These are phyloP conservation scores for Lasius fuliginosus DNA, from an alignment of 2,888 invertebrate species.

Conservation along the genomic window DNA sequence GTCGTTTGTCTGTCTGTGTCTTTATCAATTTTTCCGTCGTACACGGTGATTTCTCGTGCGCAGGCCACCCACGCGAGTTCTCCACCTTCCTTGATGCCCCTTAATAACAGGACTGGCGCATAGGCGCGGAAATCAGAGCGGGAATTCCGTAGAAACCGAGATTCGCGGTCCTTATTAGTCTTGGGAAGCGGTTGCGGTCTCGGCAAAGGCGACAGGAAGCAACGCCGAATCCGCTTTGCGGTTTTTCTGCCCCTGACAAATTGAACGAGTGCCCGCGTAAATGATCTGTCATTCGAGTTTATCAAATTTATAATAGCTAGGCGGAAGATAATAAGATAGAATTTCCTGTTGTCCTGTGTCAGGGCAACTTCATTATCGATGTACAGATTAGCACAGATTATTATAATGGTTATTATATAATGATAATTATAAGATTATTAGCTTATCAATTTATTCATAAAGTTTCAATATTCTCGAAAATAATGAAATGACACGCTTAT, in stretches of 20 bases:
- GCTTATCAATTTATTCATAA: background rate
- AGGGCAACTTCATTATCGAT: background rate
- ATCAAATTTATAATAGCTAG: conserved; percentile 35
- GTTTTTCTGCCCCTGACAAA: conserved; percentile 55
- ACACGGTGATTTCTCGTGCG: background rate
- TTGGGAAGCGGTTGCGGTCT: conserved; percentile 62
- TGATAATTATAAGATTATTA: background rate
- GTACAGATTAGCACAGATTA: background rate
- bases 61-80: conserved; percentile 52
- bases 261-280: conserved; percentile 53
- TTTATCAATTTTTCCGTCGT: conserved; percentile 18
- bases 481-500: background rate
- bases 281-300: conserved; percentile 36
- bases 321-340: conserved; percentile 24
- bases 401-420: background rate
- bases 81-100: conserved; percentile 41
- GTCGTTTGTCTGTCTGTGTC: background rate
- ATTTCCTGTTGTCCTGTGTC: conserved; percentile 24
- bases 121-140: conserved; percentile 55
- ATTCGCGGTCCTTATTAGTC: conserved; percentile 49
- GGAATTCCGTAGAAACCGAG: conserved; percentile 57
- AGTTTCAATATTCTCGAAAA: background rate
- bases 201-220: conserved; percentile 65
- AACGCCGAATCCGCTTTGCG: conserved; percentile 51
- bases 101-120: conserved; percentile 55